Conservation (phyloP, 1,140 invertebrate species). For the Drosophila serrata region DNA sequence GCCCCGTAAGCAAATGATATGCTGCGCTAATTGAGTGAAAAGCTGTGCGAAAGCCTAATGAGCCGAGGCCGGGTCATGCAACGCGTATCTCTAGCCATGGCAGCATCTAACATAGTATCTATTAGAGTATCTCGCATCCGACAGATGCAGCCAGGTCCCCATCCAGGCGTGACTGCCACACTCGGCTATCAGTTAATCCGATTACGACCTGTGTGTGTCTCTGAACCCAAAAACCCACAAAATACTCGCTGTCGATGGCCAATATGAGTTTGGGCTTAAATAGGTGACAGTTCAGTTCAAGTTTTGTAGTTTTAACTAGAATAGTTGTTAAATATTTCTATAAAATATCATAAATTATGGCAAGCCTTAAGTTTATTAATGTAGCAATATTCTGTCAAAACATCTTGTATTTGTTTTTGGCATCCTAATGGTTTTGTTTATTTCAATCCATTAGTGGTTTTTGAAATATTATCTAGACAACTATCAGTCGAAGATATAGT, state of each 20-base stretch:
- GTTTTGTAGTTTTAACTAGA: neutral
- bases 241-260: slow-evolving; percentile 25
- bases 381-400: neutral
- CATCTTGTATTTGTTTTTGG: neutral
- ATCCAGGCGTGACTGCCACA: slow-evolving; percentile 29
- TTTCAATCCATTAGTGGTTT: slow-evolving; percentile 22
- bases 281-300: neutral
- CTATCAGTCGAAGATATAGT: slow-evolving; percentile 20
- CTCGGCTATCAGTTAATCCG: slow-evolving; percentile 48
- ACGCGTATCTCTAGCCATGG: slow-evolving; percentile 19
- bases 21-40: slow-evolving; percentile 75
- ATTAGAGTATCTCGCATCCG: slow-evolving; percentile 13
- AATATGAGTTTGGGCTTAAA: slow-evolving; percentile 1
- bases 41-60: slow-evolving; percentile 54
- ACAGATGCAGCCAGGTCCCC: slow-evolving; percentile 19
- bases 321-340: neutral
- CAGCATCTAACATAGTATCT: slow-evolving; percentile 19
- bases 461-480: slow-evolving; percentile 19
- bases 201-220: slow-evolving; percentile 26
- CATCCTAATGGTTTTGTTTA: slow-evolving; percentile 16
- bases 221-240: slow-evolving; percentile 27
- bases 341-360: neutral
- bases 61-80: slow-evolving; percentile 40
- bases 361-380: neutral
- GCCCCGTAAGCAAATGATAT: slow-evolving; percentile 71